Conservation (phyloP, 1,140 invertebrate genomes). For the Coptotermes formosanus region DNA sequence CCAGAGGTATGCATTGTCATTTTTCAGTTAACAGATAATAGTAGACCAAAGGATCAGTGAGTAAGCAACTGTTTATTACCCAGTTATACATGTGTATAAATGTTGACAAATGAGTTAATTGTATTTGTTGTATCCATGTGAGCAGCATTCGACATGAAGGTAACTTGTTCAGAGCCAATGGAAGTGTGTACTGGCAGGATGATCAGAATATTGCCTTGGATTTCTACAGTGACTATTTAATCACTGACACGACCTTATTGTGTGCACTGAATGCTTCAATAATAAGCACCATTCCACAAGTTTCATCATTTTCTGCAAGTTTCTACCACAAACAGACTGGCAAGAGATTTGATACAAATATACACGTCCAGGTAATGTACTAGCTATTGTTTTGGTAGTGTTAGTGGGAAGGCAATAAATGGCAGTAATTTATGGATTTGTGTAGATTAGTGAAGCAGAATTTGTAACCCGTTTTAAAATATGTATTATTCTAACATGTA, state of each 20-base stretch:
- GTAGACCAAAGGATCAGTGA: too few species aligned
- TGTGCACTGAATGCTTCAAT: slow-evolving; percentile 50
- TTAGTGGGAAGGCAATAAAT: too few species aligned
- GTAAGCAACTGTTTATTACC: too few species aligned
- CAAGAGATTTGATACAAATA: slow-evolving; percentile 50
- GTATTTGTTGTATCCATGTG: slow-evolving; percentile 29
- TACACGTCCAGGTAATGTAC: slow-evolving; percentile 36
- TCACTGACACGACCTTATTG: slow-evolving; percentile 13
- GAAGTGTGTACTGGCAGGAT: slow-evolving; percentile 55
- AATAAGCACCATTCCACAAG: slow-evolving; percentile 56
- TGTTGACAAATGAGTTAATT: background rate
- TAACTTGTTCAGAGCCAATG: slow-evolving; percentile 45
- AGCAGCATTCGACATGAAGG: slow-evolving; percentile 42
- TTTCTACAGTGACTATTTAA: slow-evolving; percentile 49
- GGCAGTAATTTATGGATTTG: too few species aligned
- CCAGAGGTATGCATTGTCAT: too few species aligned
- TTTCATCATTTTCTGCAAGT: slow-evolving; percentile 55
- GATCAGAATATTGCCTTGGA: slow-evolving; percentile 54
- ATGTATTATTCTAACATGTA: too few species aligned
- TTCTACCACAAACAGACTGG: slow-evolving; percentile 54
- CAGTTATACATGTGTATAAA: too few species aligned
- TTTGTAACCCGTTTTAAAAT: too few species aligned
- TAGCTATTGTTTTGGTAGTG: too few species aligned
- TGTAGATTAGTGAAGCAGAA: too few species aligned
- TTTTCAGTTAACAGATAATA: too few species aligned